A percentile compares a stretch with the other conserved stretches of the same genome.
Conservation (phyloP, 2,888 invertebrate species). For the Ornithoptera priamus region DNA sequence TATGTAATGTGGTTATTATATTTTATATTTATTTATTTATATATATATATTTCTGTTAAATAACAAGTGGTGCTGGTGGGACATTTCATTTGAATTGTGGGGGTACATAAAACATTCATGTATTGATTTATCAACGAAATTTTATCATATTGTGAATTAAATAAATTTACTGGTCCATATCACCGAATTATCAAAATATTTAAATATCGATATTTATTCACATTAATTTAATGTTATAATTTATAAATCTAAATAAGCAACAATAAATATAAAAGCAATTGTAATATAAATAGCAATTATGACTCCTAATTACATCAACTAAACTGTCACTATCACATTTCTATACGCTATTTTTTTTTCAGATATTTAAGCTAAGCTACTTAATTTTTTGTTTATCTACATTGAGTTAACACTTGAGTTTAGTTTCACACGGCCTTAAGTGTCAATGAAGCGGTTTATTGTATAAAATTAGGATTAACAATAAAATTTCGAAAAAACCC, state of each 20-base stretch:
- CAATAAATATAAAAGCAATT: conserved; percentile 19
- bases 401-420: too few species aligned
- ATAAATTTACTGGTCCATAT: background rate
- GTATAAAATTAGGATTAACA: too few species aligned
- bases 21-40: background rate
- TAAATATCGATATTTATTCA: conserved; percentile 4
- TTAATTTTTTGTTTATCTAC: too few species aligned
- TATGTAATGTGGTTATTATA: conserved; percentile 28
- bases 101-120: background rate
- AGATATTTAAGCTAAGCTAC: too few species aligned
- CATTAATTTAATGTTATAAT: conserved; percentile 1
- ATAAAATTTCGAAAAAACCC: too few species aligned
- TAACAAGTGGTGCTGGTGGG: conserved; percentile 73
- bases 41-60: conserved; percentile 44
- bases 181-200: background rate
- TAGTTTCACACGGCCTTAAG: too few species aligned
- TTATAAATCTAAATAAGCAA: conserved; percentile 13
- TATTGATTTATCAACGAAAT: background rate
- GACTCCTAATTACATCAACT: conserved; percentile 20
- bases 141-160: background rate
- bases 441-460: too few species aligned
- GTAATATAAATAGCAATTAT: conserved; percentile 11
- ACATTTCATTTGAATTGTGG: conserved; percentile 30
- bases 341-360: too few species aligned
- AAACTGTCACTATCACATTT: too few species aligned